Evolutionary conservation across 2,888 invertebrate species (phyloP).

Genomic region (Rhorus exstirpatorius): DNA sequence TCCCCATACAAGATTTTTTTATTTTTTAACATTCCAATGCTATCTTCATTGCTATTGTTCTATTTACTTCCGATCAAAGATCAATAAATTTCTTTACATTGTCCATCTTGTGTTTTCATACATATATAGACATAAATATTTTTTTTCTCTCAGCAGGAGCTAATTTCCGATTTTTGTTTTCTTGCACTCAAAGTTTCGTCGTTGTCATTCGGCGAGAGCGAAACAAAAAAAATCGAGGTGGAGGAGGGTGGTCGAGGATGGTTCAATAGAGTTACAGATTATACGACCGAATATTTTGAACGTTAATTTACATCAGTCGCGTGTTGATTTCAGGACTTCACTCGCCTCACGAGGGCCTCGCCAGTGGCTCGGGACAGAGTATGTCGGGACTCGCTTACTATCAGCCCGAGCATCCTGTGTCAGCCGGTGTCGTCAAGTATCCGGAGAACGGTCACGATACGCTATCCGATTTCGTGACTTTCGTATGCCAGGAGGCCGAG

Average conservation of each 20-base stretch:
- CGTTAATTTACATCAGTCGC: constrained; percentile 53
- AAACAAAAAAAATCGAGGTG: neutral
- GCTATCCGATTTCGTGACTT: constrained; percentile 97
- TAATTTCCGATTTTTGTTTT: neutral
- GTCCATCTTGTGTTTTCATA: neutral
- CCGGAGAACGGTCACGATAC: constrained; percentile 96
- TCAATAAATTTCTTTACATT: neutral
- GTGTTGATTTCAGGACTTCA: constrained; percentile 86
- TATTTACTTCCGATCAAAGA: neutral
- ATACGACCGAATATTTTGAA: constrained; percentile 38
- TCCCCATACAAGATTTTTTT: neutral
- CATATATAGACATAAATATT: no score
- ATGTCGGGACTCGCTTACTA: constrained; percentile 87
- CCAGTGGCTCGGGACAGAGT: constrained; percentile 87
- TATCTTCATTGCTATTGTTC: neutral
- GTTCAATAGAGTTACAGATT: constrained; percentile 78
- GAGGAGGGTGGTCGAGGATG: constrained; percentile 51
- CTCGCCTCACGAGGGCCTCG: constrained; percentile 87
- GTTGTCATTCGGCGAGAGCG: constrained; percentile 2
- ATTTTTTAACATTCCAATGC: neutral
- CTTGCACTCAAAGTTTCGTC: constrained; percentile 4
- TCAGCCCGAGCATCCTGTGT: constrained; percentile 87
- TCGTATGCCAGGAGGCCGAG: constrained; percentile 97
- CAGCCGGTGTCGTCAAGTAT: constrained; percentile 89
- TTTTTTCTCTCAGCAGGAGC: neutral